Evolutionary conservation across 2,113 vertebrate genomes (phyloP), one percentile per base, ranked within the genome.

Genomic region (Elephantulus edwardii): DNA sequence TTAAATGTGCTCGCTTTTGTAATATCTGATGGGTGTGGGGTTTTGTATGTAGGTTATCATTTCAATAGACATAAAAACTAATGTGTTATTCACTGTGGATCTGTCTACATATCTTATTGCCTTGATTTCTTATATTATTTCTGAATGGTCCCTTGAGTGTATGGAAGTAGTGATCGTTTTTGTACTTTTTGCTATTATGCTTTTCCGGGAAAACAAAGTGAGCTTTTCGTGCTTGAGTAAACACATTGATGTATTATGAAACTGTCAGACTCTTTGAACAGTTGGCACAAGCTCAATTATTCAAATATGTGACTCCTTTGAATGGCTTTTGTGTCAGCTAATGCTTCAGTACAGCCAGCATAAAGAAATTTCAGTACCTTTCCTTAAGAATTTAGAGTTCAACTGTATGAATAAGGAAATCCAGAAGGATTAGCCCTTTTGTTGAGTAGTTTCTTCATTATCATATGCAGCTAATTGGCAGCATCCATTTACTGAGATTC

Each of bases 211-310:
- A 93, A 92, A 95, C 88, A 95, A 93, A 95, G 74, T 90, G 83
- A 87, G 91, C 70, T 90, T 91, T 95, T 95, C 91, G 95, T 87
- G 86, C 86, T 91, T 90, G 93, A 96, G 94, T 95, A 94, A 96
- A 93, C 91, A 95, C 94, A 93, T 90, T 76, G 79, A 88, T 92
- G 64, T 83, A 92, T 96, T 94, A 90, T 95, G 91, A 91, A 90
- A 82, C 86, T 93, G 94, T 83, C 95, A 94, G 94, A 91, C 82
- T 88, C 95, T 93, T 83, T 88, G 90, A 94, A 92, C 92, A 96
- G 90, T 74, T 90, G 91, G 90, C 93, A 75, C 90, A 74, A 72
- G 93, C 88, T 89, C 83, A 94, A 12, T 95, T 92, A 95, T 96
- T 96, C 90, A 95, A 80, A 91, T 95, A 82, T 83, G 90, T 82